Percentiles rank a stretch among this genome's conserved stretches.
Evolutionary conservation across 1,140 invertebrate genomes (phyloP).

Genomic region (Chymomyza costata): DNA sequence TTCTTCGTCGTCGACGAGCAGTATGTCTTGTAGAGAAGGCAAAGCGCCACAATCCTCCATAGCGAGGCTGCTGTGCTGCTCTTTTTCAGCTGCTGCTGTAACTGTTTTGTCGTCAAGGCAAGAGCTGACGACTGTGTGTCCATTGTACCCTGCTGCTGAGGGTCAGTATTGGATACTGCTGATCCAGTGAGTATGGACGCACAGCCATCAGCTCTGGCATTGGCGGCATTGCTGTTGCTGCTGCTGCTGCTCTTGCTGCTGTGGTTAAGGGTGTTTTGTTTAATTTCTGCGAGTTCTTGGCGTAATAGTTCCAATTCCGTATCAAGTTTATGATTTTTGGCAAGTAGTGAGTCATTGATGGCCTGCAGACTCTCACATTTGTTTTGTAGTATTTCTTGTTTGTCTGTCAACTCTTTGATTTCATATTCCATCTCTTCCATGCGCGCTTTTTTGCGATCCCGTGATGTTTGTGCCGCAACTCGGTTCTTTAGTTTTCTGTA

Average conservation of each 20-base stretch:
- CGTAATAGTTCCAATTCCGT: constrained; percentile 76
- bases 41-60: constrained; percentile 82
- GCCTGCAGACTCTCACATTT: constrained; percentile 81
- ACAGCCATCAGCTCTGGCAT: constrained; percentile 77
- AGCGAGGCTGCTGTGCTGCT: constrained; percentile 77
- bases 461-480: constrained; percentile 97
- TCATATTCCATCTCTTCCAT: constrained; percentile 90
- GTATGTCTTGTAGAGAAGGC: constrained; percentile 87
- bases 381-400: constrained; percentile 80
- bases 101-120: constrained; percentile 37
- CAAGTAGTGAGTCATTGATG: constrained; percentile 80
- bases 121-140: constrained; percentile 77
- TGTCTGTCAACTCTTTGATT: constrained; percentile 80
- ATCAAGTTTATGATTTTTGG: constrained; percentile 80
- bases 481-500: constrained; percentile 96
- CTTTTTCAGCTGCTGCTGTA: constrained; percentile 58
- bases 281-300: constrained; percentile 64
- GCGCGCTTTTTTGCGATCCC: constrained; percentile 96
- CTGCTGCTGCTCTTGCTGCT: constrained; percentile 45
- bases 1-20: constrained; percentile 81
- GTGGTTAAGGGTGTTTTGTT: constrained; percentile 39
- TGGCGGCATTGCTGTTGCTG: constrained; percentile 60
- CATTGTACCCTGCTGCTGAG: constrained; percentile 88
- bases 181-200: constrained; percentile 80
- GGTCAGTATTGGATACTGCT: constrained; percentile 83